phyloP scores from a whole-genome alignment of 2,113 vertebrate genomes.

The Orcinus orca region DNA sequence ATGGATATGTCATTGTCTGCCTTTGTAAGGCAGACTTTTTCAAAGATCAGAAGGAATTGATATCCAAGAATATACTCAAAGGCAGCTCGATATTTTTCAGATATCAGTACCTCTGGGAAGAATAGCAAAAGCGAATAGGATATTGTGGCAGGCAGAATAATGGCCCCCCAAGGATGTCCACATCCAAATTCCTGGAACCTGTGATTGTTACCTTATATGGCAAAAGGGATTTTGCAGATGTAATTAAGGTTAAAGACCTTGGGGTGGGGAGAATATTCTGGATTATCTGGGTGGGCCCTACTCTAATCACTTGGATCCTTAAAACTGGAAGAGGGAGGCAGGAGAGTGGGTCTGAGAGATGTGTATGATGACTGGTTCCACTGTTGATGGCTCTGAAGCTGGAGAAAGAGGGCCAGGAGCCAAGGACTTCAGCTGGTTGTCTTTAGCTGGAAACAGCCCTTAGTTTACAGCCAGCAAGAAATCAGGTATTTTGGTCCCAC shows the following conservation, averaged over 20 bases:
- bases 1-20: neutral
- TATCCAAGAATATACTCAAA: neutral
- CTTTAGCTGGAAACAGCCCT: neutral
- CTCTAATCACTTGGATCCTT: neutral
- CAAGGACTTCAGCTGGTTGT: neutral
- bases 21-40: neutral
- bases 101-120: neutral
- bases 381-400: neutral
- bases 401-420: neutral
- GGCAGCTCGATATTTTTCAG: neutral
- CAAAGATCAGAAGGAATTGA: neutral
- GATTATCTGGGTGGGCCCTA: neutral
- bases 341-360: neutral
- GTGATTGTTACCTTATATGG: neutral
- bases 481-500: neutral
- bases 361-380: neutral
- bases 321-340: neutral
- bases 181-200: neutral
- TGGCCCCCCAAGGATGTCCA: neutral
- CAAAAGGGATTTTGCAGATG: neutral
- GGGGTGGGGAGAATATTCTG: neutral
- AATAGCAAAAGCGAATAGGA: neutral
- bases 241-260: neutral
- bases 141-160: neutral
- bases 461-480: neutral